Evolutionary conservation across 2,888 invertebrate genomes (phyloP).

Genomic region (Tineola bisselliella): DNA sequence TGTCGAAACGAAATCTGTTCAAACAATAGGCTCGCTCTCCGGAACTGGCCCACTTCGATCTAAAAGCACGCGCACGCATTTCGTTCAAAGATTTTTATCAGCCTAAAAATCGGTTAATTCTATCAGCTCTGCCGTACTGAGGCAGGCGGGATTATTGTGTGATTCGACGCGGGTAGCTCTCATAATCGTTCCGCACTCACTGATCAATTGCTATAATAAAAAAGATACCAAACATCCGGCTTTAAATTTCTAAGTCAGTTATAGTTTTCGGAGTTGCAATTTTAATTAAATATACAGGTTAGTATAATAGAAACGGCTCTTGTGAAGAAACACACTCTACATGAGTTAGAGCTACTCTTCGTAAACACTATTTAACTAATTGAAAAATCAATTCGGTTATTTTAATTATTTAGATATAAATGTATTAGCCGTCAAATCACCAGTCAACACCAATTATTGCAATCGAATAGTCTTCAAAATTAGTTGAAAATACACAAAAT

Average conservation of each 20-base stretch:
- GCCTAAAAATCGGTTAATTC: neutral
- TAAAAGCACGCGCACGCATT: neutral
- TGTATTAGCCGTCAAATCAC: too few relatives aligned
- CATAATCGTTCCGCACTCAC: neutral
- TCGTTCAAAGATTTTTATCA: conserved; percentile 1
- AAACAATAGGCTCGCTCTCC: conserved; percentile 21
- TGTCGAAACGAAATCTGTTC: conserved; percentile 19
- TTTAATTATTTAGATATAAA: too few relatives aligned
- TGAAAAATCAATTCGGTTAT: too few relatives aligned
- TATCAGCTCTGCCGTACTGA: neutral
- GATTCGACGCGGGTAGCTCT: neutral
- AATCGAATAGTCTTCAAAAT: too few relatives aligned
- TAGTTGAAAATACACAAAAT: too few relatives aligned
- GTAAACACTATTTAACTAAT: too few relatives aligned
- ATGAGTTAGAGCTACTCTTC: too few relatives aligned
- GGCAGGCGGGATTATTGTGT: neutral
- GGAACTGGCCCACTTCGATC: conserved; percentile 21
- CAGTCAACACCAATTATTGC: too few relatives aligned
- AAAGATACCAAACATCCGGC: neutral
- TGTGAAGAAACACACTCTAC: too few relatives aligned
- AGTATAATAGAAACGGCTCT: too few relatives aligned
- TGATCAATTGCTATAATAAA: neutral
- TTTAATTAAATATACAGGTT: too few relatives aligned
- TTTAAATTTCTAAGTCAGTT: neutral
- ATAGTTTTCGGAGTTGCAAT: too few relatives aligned